A percentile compares a stretch with the other conserved stretches of the same genome.
These are phyloP conservation scores for Carcharodon carcharias DNA, from an alignment of 2,797 vertebrate species.

Conservation along the genomic window DNA sequence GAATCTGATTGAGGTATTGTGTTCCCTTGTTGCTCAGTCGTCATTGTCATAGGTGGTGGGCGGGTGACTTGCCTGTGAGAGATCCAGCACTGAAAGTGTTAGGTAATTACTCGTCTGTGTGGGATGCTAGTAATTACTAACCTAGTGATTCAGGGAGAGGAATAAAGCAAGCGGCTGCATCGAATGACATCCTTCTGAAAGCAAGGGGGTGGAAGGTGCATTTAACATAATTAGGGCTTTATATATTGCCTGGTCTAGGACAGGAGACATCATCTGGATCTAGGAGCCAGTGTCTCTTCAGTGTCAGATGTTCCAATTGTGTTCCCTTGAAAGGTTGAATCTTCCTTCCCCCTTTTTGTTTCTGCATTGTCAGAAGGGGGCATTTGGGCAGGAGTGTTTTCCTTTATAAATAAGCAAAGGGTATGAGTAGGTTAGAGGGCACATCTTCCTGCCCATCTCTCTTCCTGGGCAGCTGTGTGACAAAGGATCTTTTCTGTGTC, in stretches of 20 bases:
- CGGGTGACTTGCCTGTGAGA: neutral
- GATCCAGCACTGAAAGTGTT: slow-evolving; percentile 14
- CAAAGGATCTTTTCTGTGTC: neutral
- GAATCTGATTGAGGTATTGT: neutral
- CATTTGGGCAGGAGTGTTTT: neutral
- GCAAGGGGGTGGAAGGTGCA: slow-evolving; percentile 11
- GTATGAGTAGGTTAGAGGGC: neutral
- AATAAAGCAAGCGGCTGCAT: slow-evolving; percentile 20
- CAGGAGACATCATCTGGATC: neutral
- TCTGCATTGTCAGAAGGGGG: neutral
- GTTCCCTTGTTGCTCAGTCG: neutral
- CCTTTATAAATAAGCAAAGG: neutral
- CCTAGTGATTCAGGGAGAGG: slow-evolving; percentile 25
- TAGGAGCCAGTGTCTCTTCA: neutral
- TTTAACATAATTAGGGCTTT: slow-evolving; percentile 33
- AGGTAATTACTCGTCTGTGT: slow-evolving; percentile 29
- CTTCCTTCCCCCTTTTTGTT: neutral
- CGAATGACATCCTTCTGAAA: slow-evolving; percentile 28
- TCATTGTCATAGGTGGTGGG: neutral
- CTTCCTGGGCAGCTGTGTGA: neutral
- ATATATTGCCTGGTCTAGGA: neutral
- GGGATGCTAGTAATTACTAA: slow-evolving; percentile 27
- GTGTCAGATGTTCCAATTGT: neutral
- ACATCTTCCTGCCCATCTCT: neutral
- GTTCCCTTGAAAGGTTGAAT: neutral